Conservation (phyloP, 1,140 invertebrate species). For the Achatina immaculata region DNA sequence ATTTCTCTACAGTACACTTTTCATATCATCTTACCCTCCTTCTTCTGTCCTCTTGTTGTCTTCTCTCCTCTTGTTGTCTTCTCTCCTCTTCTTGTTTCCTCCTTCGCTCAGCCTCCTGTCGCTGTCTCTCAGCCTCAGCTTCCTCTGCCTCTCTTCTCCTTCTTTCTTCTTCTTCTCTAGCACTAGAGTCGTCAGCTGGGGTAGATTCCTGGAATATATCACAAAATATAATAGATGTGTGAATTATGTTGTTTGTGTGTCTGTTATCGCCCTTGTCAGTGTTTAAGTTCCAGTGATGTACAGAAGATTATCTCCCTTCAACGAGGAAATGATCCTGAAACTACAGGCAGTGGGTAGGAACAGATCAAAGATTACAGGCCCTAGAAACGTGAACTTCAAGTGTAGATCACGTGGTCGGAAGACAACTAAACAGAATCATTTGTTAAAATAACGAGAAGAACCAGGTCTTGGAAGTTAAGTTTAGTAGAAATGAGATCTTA, state of each 20-base stretch:
- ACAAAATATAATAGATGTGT: background rate
- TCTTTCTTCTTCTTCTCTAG: conserved; percentile 8
- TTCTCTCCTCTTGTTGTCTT: conserved; percentile 17
- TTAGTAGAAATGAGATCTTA: too few relatives aligned
- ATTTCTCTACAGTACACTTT: too few relatives aligned
- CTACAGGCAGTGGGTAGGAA: too few relatives aligned
- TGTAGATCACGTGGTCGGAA: too few relatives aligned
- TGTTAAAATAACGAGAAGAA: too few relatives aligned
- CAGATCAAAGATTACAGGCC: too few relatives aligned
- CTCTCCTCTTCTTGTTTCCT: conserved; percentile 25
- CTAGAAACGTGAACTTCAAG: too few relatives aligned
- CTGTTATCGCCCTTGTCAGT: too few relatives aligned
- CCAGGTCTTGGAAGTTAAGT: too few relatives aligned
- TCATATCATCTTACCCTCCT: conserved; percentile 18
- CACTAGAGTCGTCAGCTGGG: conserved; percentile 15
- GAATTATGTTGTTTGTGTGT: background rate
- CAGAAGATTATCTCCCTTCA: background rate
- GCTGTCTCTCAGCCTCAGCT: background rate
- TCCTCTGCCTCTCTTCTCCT: conserved; percentile 22
- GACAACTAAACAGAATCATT: too few relatives aligned
- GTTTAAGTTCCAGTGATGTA: too few relatives aligned
- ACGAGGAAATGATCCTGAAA: too few relatives aligned
- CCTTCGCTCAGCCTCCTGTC: background rate
- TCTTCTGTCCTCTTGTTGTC: conserved; percentile 13
- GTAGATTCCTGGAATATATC: conserved; percentile 3